Evolutionary conservation across 2,113 vertebrate genomes (phyloP).

Genomic region (Anhinga rufa): DNA sequence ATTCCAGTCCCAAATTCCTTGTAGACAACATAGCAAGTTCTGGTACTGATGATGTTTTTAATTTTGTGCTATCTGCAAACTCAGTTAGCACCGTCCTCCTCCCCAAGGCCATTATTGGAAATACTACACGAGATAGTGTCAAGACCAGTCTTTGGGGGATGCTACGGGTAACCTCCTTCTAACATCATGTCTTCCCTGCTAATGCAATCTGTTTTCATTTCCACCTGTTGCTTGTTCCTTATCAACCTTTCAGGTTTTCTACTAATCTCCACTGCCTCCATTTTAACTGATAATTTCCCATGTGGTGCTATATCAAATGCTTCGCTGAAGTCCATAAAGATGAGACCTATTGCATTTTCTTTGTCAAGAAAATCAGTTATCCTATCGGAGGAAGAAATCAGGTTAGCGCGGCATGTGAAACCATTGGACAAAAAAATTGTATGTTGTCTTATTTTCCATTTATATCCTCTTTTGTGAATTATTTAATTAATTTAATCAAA

Average conservation of each 20-base stretch:
- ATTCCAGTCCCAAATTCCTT: not conserved
- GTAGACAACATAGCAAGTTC: not conserved
- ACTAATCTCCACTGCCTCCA: not conserved
- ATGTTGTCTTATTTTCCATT: not conserved
- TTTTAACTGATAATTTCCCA: constrained; percentile 21
- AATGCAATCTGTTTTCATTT: constrained; percentile 4
- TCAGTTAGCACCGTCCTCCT: not conserved
- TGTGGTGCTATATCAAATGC: constrained; percentile 8
- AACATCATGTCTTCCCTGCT: not conserved
- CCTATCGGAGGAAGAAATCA: not conserved
- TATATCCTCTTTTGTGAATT: not conserved
- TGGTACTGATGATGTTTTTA: not conserved
- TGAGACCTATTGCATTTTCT: not conserved
- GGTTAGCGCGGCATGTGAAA: not conserved
- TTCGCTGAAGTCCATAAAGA: not conserved
- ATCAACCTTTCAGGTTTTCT: constrained; percentile 14
- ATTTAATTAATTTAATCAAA: not conserved
- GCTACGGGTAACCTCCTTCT: not conserved
- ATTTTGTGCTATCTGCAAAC: not conserved
- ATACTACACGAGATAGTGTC: not conserved
- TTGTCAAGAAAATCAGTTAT: constrained; percentile 12
- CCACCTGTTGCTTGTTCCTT: not conserved
- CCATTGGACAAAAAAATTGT: not conserved
- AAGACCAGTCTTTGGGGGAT: not conserved
- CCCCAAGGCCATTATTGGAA: not conserved